Conservation (phyloP, 1,140 invertebrate species). For the Trypoxylus dichotomus region DNA sequence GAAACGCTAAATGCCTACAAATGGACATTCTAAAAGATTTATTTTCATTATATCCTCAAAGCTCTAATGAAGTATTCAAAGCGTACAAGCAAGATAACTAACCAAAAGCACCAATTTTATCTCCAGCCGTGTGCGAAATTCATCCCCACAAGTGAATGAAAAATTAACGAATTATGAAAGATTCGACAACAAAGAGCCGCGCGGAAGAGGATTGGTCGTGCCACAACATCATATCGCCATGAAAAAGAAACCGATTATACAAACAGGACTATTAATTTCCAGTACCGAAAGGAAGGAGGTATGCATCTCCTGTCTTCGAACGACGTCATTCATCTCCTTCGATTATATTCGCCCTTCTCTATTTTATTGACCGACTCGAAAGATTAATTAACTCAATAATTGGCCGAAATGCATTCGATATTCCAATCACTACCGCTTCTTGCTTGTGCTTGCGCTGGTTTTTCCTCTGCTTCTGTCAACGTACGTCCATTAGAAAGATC, state of each 20-base stretch:
- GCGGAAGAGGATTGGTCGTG: neutral
- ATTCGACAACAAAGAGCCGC: neutral
- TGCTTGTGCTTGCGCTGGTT: neutral
- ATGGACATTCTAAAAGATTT: too few relatives aligned
- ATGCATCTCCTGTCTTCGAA: neutral
- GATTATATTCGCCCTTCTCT: neutral
- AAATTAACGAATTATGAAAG: neutral
- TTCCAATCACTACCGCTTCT: neutral
- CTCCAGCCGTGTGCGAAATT: too few relatives aligned
- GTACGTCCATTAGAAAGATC: neutral
- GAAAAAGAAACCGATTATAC: neutral
- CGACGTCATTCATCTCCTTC: neutral
- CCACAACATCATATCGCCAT: neutral
- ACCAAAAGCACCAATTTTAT: too few relatives aligned
- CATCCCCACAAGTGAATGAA: neutral
- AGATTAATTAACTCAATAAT: slow-evolving; percentile 25
- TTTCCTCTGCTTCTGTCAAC: neutral
- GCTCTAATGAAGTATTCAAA: too few relatives aligned
- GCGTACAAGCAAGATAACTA: too few relatives aligned
- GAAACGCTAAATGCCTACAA: too few relatives aligned
- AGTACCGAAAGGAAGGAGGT: neutral
- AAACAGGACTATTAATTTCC: slow-evolving; percentile 2
- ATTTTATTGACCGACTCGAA: neutral
- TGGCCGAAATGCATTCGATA: neutral
- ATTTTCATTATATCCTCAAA: too few relatives aligned